Evolutionary conservation across 2,113 vertebrate species (phyloP).

Genomic region (Rhea americana): DNA sequence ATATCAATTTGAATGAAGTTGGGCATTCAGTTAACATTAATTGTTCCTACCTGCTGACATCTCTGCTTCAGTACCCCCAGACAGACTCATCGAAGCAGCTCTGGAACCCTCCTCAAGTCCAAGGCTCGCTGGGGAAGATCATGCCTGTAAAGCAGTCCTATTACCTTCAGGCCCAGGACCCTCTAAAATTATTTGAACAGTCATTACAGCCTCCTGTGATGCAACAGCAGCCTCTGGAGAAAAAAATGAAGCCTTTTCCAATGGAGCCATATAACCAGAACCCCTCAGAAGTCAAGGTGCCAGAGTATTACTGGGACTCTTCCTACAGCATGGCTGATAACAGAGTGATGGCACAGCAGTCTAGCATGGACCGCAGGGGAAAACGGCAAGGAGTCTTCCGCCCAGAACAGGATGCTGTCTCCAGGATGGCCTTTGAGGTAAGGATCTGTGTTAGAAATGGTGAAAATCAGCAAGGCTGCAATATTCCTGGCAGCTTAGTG

Average conservation of each 20-base stretch:
- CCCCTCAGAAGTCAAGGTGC: conserved; percentile 87
- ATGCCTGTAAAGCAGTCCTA: conserved; percentile 89
- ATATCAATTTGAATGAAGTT: not conserved
- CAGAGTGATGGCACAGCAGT: conserved; percentile 80
- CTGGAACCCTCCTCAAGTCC: conserved; percentile 91
- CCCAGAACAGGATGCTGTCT: conserved; percentile 85
- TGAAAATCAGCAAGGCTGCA: not conserved
- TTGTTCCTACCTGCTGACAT: not conserved
- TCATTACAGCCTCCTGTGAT: conserved; percentile 78
- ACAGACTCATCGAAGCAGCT: conserved; percentile 89
- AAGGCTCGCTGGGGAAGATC: conserved; percentile 88
- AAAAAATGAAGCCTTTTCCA: conserved; percentile 93
- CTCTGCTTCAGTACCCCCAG: conserved; percentile 84
- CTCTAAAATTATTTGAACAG: conserved; percentile 92
- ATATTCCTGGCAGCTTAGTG: not conserved
- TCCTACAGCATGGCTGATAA: conserved; percentile 85
- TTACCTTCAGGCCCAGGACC: conserved; percentile 87
- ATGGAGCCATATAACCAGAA: conserved; percentile 86
- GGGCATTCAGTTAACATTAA: not conserved
- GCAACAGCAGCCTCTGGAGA: conserved; percentile 90
- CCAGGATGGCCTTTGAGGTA: conserved; percentile 91
- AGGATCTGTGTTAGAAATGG: not conserved
- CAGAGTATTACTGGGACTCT: conserved; percentile 94
- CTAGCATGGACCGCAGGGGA: conserved; percentile 79
- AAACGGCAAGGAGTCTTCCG: conserved; percentile 87